Base-by-base conservation (phyloP, 2,888 invertebrate species). In the Ectobius pallidus region DNA sequence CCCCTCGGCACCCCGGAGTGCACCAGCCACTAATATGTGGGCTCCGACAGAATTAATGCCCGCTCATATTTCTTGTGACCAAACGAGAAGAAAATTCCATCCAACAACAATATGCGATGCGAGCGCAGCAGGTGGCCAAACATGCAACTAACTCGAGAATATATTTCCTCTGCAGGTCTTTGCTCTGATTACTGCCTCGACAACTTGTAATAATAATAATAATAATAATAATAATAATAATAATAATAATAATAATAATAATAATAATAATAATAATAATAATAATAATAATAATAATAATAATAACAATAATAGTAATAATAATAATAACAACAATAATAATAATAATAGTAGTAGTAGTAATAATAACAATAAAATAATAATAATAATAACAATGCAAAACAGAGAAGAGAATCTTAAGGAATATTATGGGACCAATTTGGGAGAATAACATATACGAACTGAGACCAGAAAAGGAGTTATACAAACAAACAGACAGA, bases 51-150 rank as follows among this genome's bases (percentile, higher is more conserved):
- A 27, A 1, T 20, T 3, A 27, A 42, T 44, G 22, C 27, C 18
- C 32, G 67, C 27, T 67, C 67, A 67, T 67, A 9, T 67, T 67
- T 67, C 67, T 67, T 44, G 34, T n/a, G 1, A 14, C n/a, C 34
- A 3, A 42, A 67, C 67, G 20, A 67, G 34, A 67, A 20, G 42
- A 27, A 27, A 55, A 55, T 55, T 55, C 27, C 14, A 7, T 27
- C 27, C 27, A 25, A 27, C 25, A 55, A 27, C 55, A 55, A 27
- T 14, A 46, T 46, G 55, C 25, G 27, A 55, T 3, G 27, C 14
- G 11, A 55, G 27, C 3, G 2, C 30, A 25, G 27, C 22, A 27
- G 20, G 16, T 27, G 30, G 55, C 27, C 16, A 27, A 0, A 7
- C 25, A 34, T 34, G 34, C 34, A 34, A 34, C 34, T 34, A 34